phyloP scores from a whole-genome alignment of 2,797 vertebrate species.

The Hybognathus amarus region DNA sequence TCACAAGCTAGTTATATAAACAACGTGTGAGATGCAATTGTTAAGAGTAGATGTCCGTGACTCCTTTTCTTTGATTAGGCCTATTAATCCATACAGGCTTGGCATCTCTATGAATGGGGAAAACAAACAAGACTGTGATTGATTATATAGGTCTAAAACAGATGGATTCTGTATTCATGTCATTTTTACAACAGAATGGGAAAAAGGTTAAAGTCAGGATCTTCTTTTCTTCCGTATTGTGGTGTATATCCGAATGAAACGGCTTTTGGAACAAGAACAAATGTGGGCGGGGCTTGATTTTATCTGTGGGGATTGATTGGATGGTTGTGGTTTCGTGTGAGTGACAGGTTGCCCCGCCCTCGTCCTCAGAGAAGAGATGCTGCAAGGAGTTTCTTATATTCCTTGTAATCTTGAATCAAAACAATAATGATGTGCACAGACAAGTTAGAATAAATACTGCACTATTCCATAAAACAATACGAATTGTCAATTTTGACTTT shows the following conservation, averaged over 20 bases:
- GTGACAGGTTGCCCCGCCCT: too few relatives aligned
- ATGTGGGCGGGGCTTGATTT: not conserved
- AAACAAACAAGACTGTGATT: conserved; percentile 1
- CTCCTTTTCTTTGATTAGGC: not conserved
- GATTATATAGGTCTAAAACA: not conserved
- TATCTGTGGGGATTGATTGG: too few relatives aligned
- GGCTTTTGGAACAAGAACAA: not conserved
- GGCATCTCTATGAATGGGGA: not conserved
- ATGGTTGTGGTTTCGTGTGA: too few relatives aligned
- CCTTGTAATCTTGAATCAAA: not conserved
- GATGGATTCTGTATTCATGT: not conserved
- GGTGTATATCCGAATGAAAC: not conserved
- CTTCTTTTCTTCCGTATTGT: not conserved
- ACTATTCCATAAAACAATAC: not conserved
- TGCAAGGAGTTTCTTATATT: not conserved
- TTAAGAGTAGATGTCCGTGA: not conserved
- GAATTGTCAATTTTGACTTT: not conserved
- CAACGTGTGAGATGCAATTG: not conserved
- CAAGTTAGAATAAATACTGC: not conserved
- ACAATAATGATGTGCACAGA: not conserved
- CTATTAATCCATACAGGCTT: not conserved
- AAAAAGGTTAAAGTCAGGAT: too few relatives aligned
- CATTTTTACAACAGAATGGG: not conserved
- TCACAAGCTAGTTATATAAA: not conserved
- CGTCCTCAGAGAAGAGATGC: not conserved